A percentile compares a stretch with the other conserved stretches of the same genome.
Evolutionary conservation across 2,888 invertebrate genomes (phyloP).

Genomic region (Drosophila maculinotata): DNA sequence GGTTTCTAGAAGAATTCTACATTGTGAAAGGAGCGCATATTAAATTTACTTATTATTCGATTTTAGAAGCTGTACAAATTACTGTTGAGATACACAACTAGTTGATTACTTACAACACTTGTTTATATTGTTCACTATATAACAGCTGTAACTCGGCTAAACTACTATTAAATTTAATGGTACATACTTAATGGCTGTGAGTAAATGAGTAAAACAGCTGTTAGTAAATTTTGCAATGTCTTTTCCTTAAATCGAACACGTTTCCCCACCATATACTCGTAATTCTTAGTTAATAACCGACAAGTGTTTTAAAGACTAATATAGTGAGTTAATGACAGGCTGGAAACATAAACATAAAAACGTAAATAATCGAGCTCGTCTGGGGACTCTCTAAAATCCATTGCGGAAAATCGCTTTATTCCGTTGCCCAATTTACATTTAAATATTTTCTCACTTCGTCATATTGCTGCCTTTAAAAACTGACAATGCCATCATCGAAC

Average conservation of each 20-base stretch:
- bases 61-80: no score
- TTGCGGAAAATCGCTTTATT: not conserved
- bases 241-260: not conserved
- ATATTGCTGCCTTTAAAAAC: constrained; percentile 20
- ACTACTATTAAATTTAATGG: not conserved
- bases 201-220: constrained; percentile 13
- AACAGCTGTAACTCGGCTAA: constrained; percentile 8
- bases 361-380: not conserved
- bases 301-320: not conserved
- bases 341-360: not conserved
- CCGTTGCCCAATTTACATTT: constrained; percentile 18
- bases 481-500: constrained; percentile 57
- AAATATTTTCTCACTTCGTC: constrained; percentile 27
- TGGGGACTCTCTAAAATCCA: not conserved
- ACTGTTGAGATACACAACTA: no score
- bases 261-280: no score
- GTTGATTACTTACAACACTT: not conserved
- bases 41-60: no score
- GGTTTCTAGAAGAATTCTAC: not conserved
- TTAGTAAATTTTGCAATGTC: not conserved
- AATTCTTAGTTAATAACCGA: not conserved
- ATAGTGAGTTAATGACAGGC: no score
- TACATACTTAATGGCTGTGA: not conserved
- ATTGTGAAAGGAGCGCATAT: no score
- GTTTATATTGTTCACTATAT: not conserved